phyloP scores from a whole-genome alignment of 2,113 vertebrate species.

The Catharus bicknelli region DNA sequence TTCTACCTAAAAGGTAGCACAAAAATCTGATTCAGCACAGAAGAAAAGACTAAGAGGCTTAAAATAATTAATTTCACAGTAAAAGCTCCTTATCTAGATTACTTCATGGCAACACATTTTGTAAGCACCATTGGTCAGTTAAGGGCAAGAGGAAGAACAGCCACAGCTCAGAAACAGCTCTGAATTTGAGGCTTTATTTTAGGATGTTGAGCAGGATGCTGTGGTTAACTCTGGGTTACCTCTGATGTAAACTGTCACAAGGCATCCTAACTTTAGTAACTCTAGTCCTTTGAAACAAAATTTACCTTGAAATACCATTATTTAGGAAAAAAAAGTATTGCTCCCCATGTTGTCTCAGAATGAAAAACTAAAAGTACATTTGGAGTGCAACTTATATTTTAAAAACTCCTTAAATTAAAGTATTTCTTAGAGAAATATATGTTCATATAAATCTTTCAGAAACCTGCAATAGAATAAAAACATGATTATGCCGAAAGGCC shows the following conservation, averaged over 20 bases:
- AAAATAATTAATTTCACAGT: slow-evolving; percentile 10
- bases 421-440: background rate
- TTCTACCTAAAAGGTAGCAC: background rate
- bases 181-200: background rate
- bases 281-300: background rate
- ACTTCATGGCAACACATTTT: background rate
- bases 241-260: background rate
- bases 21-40: background rate
- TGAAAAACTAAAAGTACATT: background rate
- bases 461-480: background rate
- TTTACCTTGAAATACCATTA: background rate
- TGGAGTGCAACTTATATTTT: background rate
- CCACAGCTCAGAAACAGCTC: background rate
- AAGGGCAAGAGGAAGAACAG: background rate
- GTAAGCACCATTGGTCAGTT: background rate
- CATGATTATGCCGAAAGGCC: background rate
- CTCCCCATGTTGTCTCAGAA: background rate
- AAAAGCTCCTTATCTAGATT: background rate
- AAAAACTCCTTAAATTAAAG: background rate
- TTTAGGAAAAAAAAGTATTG: background rate
- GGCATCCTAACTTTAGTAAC: background rate
- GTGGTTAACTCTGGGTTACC: too few species aligned
- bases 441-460: background rate
- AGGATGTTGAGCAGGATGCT: background rate
- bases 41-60: slow-evolving; percentile 1